These are phyloP conservation scores for Oryzias sinensis DNA, from an alignment of 2,797 vertebrate species.

Conservation along the genomic window DNA sequence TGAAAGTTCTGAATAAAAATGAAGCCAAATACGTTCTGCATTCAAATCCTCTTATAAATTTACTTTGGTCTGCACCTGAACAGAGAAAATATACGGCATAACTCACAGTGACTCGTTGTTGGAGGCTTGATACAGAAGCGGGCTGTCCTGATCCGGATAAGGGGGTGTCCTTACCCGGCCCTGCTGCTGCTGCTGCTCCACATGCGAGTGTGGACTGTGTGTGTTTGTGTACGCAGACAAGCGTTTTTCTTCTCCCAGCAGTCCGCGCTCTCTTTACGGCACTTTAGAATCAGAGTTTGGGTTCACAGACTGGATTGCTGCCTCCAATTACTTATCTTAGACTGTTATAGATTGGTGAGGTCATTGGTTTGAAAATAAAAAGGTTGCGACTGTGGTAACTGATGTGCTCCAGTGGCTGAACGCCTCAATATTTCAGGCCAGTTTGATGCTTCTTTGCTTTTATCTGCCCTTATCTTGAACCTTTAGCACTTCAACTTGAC, in stretches of 20 bases:
- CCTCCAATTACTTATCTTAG: constrained; percentile 54
- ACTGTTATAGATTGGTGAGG: constrained; percentile 52
- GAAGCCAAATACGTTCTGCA: constrained; percentile 12
- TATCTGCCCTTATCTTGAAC: constrained; percentile 29
- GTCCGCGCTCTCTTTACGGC: constrained; percentile 34
- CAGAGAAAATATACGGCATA: constrained; percentile 48
- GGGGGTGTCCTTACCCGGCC: constrained; percentile 55
- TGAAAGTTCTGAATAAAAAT: constrained; percentile 31
- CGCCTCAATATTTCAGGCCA: constrained; percentile 18
- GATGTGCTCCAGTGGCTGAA: constrained; percentile 51
- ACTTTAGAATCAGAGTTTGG: constrained; percentile 67
- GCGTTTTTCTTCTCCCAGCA: constrained; percentile 52
- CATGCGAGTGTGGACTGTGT: constrained; percentile 25
- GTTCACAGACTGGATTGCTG: constrained; percentile 57
- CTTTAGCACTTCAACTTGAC: constrained; percentile 3
- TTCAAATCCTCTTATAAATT: constrained; percentile 22
- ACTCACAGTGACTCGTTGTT: constrained; percentile 48
- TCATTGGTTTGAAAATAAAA: constrained; percentile 41
- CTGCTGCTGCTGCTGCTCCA: constrained; percentile 30
- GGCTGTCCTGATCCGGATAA: constrained; percentile 52
- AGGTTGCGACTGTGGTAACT: constrained; percentile 11
- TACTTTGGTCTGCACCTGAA: constrained; percentile 17
- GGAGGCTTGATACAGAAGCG: constrained; percentile 34
- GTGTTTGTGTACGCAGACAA: constrained; percentile 27
- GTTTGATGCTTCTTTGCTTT: constrained; percentile 24